Base-by-base conservation (phyloP, 2,113 vertebrate species). In the Myodes glareolus region DNA sequence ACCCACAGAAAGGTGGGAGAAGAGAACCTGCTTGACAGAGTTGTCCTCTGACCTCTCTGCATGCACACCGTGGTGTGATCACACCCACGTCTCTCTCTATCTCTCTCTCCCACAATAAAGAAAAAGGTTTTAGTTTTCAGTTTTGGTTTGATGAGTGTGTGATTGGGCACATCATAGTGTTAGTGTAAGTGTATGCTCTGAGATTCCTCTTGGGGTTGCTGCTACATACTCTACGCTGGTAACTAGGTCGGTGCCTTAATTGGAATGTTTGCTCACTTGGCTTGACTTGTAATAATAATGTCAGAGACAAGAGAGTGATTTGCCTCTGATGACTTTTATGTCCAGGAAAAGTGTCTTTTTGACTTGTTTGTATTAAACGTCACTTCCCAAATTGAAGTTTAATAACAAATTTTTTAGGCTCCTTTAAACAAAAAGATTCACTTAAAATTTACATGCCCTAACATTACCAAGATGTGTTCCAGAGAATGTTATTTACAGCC, bases 141-240 rank as follows among this genome's bases (percentile, higher is more conserved):
- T 81, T 96, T 94, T 55, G 52, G 33, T 72, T 90, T 95, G 39
- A 47, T n/a, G 72, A 81, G 33, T 88, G 63, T 50, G 39, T 72
- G 47, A 33, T 67, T 23, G 29, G 88, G 72, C 73, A 61, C 86
- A 80, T 96, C 21, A 65, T 91, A 80, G 25, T 0, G 2, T 86
- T 94, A 72, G 42, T 96, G 45, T 91, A 96, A 95, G 58, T 95
- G 33, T 93, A 72, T 52, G 23, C 23, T 81, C 50, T 65, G 58
- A 97, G 85, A 92, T 13, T 92, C n/a, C 36, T 86, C 7, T 96
- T 96, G 90, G 84, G 86, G 58, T 94, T 86, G 3, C 0, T 39
- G 31, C 88, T 91, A 94, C 77, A 67, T 85, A 87, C 19, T 96
- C n/a, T 73, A 36, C 17, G 39, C 52, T 82, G 87, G 89, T 88